Evolutionary conservation across 2,113 vertebrate genomes (phyloP).

Genomic region (Muntiacus muntjak): DNA sequence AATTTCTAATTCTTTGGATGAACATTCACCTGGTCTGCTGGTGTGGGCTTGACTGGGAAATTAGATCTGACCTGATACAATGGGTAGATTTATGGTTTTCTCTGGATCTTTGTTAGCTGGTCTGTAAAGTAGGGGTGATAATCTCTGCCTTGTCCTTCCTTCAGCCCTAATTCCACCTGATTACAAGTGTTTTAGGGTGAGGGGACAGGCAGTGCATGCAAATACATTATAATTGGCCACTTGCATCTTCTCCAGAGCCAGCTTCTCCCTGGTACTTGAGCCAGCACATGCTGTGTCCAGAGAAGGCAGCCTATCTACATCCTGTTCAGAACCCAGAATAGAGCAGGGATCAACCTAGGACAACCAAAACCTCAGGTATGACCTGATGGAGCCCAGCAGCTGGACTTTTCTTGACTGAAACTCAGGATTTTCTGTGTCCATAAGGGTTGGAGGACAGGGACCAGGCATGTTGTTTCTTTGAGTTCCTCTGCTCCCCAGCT

Average conservation of each 20-base stretch:
- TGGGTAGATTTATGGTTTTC: neutral
- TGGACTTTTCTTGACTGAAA: neutral
- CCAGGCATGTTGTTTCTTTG: neutral
- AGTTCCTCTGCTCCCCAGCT: rapidly evolving
- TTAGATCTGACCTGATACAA: neutral
- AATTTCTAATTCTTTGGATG: neutral
- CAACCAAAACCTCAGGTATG: neutral
- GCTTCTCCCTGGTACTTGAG: neutral
- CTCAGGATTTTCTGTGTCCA: neutral
- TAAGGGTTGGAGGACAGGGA: neutral
- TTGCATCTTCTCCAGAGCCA: neutral
- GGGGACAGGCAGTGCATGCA: neutral
- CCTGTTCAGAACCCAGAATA: neutral
- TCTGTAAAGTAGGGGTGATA: neutral
- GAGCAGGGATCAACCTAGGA: neutral
- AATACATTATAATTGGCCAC: no score
- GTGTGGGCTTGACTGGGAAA: neutral
- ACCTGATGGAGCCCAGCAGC: no score
- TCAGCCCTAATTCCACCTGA: neutral
- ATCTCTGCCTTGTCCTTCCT: neutral
- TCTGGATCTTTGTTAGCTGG: neutral
- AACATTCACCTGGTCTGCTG: neutral
- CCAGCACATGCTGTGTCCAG: neutral
- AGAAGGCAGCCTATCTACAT: rapidly evolving
- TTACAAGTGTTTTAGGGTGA: neutral